These are phyloP conservation scores for Holcopasites calliopsidis DNA, from an alignment of 1,140 invertebrate species.

Conservation along the genomic window DNA sequence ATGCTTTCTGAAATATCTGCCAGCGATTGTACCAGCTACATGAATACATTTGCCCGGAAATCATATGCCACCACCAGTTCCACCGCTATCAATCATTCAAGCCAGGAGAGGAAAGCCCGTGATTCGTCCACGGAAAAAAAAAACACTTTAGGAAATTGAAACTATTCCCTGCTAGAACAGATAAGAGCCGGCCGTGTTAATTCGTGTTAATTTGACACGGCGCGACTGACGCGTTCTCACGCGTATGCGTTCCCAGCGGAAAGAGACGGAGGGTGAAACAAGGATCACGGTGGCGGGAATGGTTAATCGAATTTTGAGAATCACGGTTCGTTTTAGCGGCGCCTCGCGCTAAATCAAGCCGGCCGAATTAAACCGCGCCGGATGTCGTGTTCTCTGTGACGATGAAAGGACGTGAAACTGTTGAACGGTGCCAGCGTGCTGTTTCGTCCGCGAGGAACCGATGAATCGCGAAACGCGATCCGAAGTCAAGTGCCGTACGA, in stretches of 20 bases:
- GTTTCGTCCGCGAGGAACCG: constrained; percentile 25
- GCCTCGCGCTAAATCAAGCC: neutral
- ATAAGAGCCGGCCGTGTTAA: neutral
- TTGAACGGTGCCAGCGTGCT: neutral
- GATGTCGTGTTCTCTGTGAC: neutral
- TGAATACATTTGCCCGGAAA: neutral
- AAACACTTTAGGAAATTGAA: too few species aligned
- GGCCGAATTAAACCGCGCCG: constrained; percentile 32
- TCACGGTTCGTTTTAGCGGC: neutral
- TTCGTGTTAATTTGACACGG: constrained; percentile 8
- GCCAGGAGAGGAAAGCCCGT: neutral
- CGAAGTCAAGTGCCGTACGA: too few species aligned
- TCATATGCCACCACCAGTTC: neutral
- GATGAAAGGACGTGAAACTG: constrained; percentile 29
- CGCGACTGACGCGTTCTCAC: neutral
- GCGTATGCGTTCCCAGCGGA: neutral
- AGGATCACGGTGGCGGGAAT: neutral
- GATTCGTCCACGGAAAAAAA: too few species aligned
- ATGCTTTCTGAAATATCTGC: too few species aligned
- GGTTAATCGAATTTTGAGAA: constrained; percentile 29
- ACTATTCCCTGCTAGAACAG: too few species aligned
- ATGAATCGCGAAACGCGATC: constrained; percentile 22
- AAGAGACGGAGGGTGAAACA: neutral
- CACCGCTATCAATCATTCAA: neutral
- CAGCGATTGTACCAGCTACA: too few species aligned